Evolutionary conservation across 2,113 vertebrate species (phyloP).

Genomic region (Nansenia antarctica): DNA sequence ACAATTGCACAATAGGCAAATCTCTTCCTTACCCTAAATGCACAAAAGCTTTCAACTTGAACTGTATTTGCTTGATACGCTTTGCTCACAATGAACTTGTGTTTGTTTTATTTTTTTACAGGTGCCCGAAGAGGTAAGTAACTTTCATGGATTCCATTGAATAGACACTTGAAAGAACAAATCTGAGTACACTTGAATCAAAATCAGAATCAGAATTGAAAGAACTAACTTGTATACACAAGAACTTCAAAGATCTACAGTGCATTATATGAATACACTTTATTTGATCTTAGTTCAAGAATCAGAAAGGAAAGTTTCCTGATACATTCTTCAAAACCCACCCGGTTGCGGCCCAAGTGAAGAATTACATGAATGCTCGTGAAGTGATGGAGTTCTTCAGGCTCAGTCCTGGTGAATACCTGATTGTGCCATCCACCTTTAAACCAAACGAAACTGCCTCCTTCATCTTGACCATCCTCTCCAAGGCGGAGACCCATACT

Average conservation of each 20-base stretch:
- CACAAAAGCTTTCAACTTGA: too few species aligned
- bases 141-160: not conserved
- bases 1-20: too few species aligned
- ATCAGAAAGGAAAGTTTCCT: constrained; percentile 52
- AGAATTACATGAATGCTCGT: constrained; percentile 47
- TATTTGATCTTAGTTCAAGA: constrained; percentile 34
- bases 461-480: constrained; percentile 64
- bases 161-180: too few species aligned
- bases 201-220: not conserved
- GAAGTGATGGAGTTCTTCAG: constrained; percentile 56
- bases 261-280: not conserved
- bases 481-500: constrained; percentile 45
- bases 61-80: too few species aligned
- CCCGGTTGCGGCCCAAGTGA: constrained; percentile 11
- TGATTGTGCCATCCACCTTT: constrained; percentile 68
- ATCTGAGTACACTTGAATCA: not conserved
- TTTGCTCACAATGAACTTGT: constrained; percentile 1
- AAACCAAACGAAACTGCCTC: constrained; percentile 47
- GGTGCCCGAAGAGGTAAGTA: constrained; percentile 64
- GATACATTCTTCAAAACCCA: constrained; percentile 56
- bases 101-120: constrained; percentile 37
- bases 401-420: constrained; percentile 62
- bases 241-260: not conserved
- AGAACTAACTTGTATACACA: too few species aligned
- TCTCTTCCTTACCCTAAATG: too few species aligned